Evolutionary conservation across 1,140 invertebrate species (phyloP).

Genomic region (Macrobrachium nipponense): DNA sequence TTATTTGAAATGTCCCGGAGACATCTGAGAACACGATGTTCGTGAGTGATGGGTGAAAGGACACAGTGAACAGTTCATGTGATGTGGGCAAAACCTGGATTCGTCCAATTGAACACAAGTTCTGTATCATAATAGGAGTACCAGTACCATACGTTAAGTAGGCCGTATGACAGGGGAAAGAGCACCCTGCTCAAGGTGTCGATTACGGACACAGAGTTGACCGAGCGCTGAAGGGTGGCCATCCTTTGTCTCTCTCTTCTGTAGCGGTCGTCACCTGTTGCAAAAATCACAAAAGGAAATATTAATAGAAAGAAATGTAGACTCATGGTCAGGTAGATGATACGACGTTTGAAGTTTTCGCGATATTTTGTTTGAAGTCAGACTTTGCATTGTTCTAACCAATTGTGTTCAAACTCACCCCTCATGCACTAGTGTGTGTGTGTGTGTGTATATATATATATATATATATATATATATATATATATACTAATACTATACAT

Average conservation of each 20-base stretch:
- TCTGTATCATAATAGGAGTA: constrained; percentile 74
- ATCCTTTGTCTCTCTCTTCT: constrained; percentile 77
- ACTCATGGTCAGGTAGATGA: background rate
- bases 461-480: too few relatives aligned
- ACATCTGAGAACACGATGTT: too few relatives aligned
- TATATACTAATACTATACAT: too few relatives aligned
- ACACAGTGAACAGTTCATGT: too few relatives aligned
- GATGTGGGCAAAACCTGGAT: constrained; percentile 42
- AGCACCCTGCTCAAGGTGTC: constrained; percentile 85
- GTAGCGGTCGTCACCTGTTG: constrained; percentile 70
- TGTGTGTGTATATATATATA: too few relatives aligned
- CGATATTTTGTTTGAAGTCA: background rate
- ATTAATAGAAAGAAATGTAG: background rate
- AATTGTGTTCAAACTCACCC: too few relatives aligned
- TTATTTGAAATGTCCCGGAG: too few relatives aligned
- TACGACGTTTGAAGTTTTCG: constrained; percentile 26
- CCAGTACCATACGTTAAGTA: constrained; percentile 91
- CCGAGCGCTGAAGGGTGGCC: constrained; percentile 70
- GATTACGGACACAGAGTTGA: constrained; percentile 88
- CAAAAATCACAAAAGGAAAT: background rate
- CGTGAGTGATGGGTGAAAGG: too few relatives aligned
- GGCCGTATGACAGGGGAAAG: constrained; percentile 87
- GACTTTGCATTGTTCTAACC: background rate
- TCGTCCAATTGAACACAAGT: constrained; percentile 48
- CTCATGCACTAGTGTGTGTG: too few relatives aligned